Evolutionary conservation across 2,797 vertebrate genomes (phyloP).

Genomic region (Lithobates sylvaticus): DNA sequence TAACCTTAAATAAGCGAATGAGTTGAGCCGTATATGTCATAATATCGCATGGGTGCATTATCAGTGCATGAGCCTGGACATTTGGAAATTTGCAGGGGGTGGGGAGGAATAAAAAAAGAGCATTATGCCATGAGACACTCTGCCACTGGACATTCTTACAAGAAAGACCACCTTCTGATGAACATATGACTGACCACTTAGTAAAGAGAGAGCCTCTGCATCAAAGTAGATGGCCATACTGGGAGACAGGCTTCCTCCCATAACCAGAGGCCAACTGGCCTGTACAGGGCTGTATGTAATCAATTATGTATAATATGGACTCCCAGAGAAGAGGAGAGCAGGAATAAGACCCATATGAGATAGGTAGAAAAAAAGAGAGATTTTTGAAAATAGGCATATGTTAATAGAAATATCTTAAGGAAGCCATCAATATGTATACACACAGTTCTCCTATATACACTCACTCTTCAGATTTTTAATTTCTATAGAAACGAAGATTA

Average conservation of each 20-base stretch:
- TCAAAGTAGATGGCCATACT: constrained; percentile 15
- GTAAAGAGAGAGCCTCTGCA: constrained; percentile 12
- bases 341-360: not conserved
- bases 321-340: not conserved
- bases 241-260: constrained; percentile 17
- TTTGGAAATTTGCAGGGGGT: not conserved
- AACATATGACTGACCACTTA: constrained; percentile 15
- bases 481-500: too few relatives aligned
- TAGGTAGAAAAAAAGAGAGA: constrained; percentile 16
- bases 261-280: constrained; percentile 40
- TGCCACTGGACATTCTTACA: constrained; percentile 11
- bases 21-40: not conserved
- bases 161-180: constrained; percentile 12
- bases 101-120: constrained; percentile 12
- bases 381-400: not conserved
- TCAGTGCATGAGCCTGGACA: constrained; percentile 25
- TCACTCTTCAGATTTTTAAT: too few relatives aligned
- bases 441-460: too few relatives aligned
- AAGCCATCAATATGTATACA: too few relatives aligned
- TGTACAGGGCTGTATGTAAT: constrained; percentile 14
- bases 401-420: too few relatives aligned
- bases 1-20: not conserved
- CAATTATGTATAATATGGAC: not conserved
- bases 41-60: not conserved
- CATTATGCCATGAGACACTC: constrained; percentile 14